phyloP scores from a whole-genome alignment of 2,888 invertebrate species.

The Protodeltote pygarga region DNA sequence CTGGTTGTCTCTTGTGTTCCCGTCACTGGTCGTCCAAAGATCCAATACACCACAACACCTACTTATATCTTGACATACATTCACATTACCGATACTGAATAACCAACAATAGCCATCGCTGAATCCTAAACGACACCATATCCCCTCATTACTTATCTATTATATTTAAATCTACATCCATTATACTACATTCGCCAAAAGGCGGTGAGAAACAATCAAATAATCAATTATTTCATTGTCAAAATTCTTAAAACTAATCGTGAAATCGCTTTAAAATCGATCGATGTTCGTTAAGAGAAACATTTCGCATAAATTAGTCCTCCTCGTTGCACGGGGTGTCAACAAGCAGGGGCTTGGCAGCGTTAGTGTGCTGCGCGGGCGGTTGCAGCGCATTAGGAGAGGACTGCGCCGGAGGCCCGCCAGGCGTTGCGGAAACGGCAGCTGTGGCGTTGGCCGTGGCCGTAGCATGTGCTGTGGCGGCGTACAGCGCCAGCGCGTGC shows the following conservation, averaged over 20 bases:
- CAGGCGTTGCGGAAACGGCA: constrained; percentile 53
- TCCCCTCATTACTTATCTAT: constrained; percentile 77
- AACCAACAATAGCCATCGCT: constrained; percentile 81
- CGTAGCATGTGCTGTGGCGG: constrained; percentile 80
- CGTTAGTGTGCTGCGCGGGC: constrained; percentile 66
- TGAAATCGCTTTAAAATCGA: constrained; percentile 50
- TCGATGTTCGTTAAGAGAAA: constrained; percentile 36
- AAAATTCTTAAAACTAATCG: constrained; percentile 57
- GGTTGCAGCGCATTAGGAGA: constrained; percentile 67
- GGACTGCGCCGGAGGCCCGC: constrained; percentile 63
- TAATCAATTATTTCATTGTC: constrained; percentile 62
- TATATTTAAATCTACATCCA: constrained; percentile 71
- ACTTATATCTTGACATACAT: constrained; percentile 71
- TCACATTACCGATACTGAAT: constrained; percentile 75
- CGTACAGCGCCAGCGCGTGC: constrained; percentile 81
- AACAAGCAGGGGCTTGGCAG: constrained; percentile 78
- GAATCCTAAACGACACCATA: constrained; percentile 75
- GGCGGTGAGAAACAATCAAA: constrained; percentile 73
- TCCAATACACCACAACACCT: constrained; percentile 71
- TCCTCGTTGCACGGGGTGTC: constrained; percentile 82
- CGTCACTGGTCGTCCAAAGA: constrained; percentile 70
- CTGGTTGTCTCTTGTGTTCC: constrained; percentile 62
- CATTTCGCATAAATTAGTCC: constrained; percentile 59
- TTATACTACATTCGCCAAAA: constrained; percentile 81
- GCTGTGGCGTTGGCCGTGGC: constrained; percentile 73